Evolutionary conservation across 1,140 invertebrate species (phyloP), one percentile per base, ranked within the genome.

Genomic region (Carposina sasakii): DNA sequence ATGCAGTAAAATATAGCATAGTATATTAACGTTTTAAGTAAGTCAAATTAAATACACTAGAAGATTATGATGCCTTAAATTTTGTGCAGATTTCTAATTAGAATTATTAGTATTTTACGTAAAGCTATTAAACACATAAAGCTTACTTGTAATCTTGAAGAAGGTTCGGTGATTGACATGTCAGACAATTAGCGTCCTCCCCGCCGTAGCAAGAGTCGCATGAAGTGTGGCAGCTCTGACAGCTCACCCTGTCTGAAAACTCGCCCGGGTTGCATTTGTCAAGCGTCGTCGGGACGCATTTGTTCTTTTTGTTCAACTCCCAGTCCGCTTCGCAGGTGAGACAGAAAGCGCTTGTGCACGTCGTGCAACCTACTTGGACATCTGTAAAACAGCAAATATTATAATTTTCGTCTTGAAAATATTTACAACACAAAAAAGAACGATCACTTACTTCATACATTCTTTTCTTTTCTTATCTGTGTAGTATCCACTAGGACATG

Each of bases 391-490:
- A 33, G 23, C 15, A 43, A 44, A 33, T 33, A 3, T 16, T 21
- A 13, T 36, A 19, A 47, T 21, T 30, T 28, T 9, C n/a, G 17
- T 33, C 19, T 28, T 26, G 16, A 16, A 16, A 36, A 15, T 3
- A 34, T 34, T 6, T 9, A 2, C 2, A 36, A 36, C 2, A 21
- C 5, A 39, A 21, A 21, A 39, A 3, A 39, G n/a, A 22, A 6
- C 24, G 3, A 9, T 1, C 20, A 82, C 81, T 74, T 56, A 85
- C 43, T 86, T 83, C 47, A 92, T 81, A 61, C 93, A 94, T 72
- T 94, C 93, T 43, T 90, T 87, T 26, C 92, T 87, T 52, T 93
- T 91, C 52, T 91, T 91, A 59, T 94, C 92, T 0, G 90, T 88
- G 73, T 89, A 93, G 63, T 90, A 91, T 6, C 91, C 90, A 24